Evolutionary conservation across 2,888 invertebrate genomes (phyloP).

Genomic region (Mesorhabditis spiculigera): DNA sequence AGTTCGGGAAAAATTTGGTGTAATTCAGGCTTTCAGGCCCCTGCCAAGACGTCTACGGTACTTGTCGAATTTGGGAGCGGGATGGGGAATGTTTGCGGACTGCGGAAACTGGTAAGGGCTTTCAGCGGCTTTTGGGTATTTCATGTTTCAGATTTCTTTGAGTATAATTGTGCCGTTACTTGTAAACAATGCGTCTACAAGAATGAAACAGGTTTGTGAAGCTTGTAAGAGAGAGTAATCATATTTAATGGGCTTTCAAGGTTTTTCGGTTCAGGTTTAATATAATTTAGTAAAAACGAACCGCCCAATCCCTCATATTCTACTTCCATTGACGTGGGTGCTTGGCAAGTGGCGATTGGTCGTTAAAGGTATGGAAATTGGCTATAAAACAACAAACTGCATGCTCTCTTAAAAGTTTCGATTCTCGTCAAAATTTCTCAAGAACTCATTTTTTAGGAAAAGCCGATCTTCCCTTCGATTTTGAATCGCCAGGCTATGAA

Average conservation of each 20-base stretch:
- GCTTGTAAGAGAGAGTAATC: background rate
- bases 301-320: conserved; percentile 34
- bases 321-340: conserved; percentile 35
- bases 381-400: no score
- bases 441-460: conserved; percentile 17
- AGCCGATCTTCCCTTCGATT: conserved; percentile 34
- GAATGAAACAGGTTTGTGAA: conserved; percentile 16
- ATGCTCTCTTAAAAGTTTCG: background rate
- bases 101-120: conserved; percentile 11
- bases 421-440: background rate
- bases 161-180: conserved; percentile 37
- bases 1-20: conserved; percentile 5
- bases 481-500: conserved; percentile 26
- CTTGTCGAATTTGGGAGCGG: conserved; percentile 38
- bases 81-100: conserved; percentile 39
- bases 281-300: conserved; percentile 20
- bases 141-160: conserved; percentile 30
- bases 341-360: conserved; percentile 36
- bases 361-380: conserved; percentile 17
- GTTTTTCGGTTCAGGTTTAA: background rate
- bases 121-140: background rate
- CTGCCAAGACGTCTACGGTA: conserved; percentile 37
- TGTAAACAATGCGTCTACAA: conserved; percentile 28
- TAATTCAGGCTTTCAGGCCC: conserved; percentile 24
- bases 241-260: no score